Evolutionary conservation across 2,888 invertebrate species (phyloP).

Genomic region (Archaeoteleia sp.): DNA sequence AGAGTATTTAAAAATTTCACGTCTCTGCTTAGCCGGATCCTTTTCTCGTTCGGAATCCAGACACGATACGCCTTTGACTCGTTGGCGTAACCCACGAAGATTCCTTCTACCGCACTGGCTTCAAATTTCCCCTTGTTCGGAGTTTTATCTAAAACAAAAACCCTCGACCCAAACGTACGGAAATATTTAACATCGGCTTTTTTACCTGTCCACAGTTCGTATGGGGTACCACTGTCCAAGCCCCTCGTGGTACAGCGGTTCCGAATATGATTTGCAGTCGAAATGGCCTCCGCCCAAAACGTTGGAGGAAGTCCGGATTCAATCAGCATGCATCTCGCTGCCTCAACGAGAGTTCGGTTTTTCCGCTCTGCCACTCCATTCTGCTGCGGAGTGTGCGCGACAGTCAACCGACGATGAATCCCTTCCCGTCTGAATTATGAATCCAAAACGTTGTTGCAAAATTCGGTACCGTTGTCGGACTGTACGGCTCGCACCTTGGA

Average conservation of each 20-base stretch:
- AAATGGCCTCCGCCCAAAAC: conserved; percentile 57
- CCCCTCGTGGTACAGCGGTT: conserved; percentile 46
- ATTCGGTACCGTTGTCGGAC: conserved; percentile 61
- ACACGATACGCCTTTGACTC: conserved; percentile 52
- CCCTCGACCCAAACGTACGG: conserved; percentile 52
- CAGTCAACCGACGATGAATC: conserved; percentile 52
- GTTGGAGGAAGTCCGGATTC: conserved; percentile 43
- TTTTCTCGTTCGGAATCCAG: conserved; percentile 28
- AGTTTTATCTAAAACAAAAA: conserved; percentile 49
- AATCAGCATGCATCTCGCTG: conserved; percentile 57
- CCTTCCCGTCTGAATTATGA: too few species aligned
- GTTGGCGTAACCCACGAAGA: conserved; percentile 58
- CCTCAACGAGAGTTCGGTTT: conserved; percentile 65
- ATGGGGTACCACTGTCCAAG: conserved; percentile 21
- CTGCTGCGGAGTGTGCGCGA: conserved; percentile 61
- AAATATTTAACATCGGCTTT: conserved; percentile 18
- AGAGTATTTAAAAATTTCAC: too few species aligned
- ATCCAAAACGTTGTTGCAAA: conserved; percentile 55
- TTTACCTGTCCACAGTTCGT: conserved; percentile 38
- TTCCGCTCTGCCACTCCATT: conserved; percentile 64
- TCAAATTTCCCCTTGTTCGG: conserved; percentile 48
- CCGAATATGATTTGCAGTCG: conserved; percentile 48
- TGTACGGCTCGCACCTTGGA: conserved; percentile 54
- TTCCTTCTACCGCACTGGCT: conserved; percentile 54
- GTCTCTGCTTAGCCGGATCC: too few species aligned